Base-by-base conservation (phyloP, 1,140 invertebrate genomes). In the Drosophila murphyi region DNA sequence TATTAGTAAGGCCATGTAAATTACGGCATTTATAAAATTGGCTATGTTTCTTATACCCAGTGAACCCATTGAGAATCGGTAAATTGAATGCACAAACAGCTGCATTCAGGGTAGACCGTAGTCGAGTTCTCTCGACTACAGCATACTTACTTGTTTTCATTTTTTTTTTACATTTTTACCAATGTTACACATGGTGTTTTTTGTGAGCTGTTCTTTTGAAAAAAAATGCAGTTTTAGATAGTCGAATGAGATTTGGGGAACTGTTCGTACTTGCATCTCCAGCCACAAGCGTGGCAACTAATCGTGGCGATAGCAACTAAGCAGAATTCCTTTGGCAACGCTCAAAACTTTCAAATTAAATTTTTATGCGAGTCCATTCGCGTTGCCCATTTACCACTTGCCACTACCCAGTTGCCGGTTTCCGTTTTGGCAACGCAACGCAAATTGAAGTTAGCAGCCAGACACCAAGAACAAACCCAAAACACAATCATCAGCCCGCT, bases 401-500 rank as follows among this genome's bases (percentile, higher is more conserved):
- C 71, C 55, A 54, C 48, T 68, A 68, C 56, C 64, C 35, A 74
- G 52, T 64, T 62, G 43, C 32, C 47, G 48, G 60, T 45, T 67
- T 62, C 20, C 62, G 57, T 62, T 50, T 51, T 62, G 76, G 76
- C 76, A 82, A 48, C 41, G 78, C 72, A 69, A 47, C 71, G 31
- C 54, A 75, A 80, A 80, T 80, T 80, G 78, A 80, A 76, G 76
- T 77, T 56, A 76, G 39, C 62, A 78, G 65, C 59, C 73, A 57
- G 47, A 67, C 32, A 12, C 67, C 54, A 56, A 50, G 48, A 52
- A 52, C 54, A 55, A 57, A 52, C 45, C 54, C 57, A 60, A 63
- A 71, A 63, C 59, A 56, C 54, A 80, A 76, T 71, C 76, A 83
- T 68, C 72, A 68, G 59, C 61, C 43, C 35, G 57, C 59, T 80